These are phyloP conservation scores for Nilaparvata lugens DNA, from an alignment of 1,140 invertebrate species.

Conservation along the genomic window DNA sequence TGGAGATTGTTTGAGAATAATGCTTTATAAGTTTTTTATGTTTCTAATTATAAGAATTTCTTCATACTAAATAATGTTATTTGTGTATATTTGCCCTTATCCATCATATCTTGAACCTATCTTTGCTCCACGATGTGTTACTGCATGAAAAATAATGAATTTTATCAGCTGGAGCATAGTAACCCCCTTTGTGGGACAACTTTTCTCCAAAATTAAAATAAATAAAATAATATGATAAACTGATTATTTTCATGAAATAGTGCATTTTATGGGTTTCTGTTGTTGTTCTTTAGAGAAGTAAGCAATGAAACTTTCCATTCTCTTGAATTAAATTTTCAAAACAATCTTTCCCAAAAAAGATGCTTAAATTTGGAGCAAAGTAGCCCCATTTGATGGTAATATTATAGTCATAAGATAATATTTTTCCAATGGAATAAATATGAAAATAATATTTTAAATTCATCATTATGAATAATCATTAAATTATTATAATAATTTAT, in stretches of 20 bases:
- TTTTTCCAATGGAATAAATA: no score
- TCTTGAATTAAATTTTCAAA: neutral
- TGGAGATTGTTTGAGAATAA: no score
- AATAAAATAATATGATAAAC: neutral
- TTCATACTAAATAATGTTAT: neutral
- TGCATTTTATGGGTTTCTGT: neutral
- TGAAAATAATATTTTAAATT: no score
- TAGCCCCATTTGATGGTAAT: neutral
- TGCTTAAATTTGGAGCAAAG: slow-evolving; percentile 1
- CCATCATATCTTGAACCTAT: neutral
- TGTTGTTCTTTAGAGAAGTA: neutral
- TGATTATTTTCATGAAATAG: neutral
- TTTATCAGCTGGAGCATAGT: slow-evolving; percentile 2
- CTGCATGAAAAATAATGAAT: neutral
- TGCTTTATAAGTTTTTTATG: neutral
- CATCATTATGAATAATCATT: no score
- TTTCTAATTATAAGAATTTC: neutral
- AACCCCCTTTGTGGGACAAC: neutral
- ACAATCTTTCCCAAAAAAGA: slow-evolving; percentile 1
- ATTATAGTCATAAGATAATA: no score
- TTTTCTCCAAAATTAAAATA: neutral
- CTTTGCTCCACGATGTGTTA: slow-evolving; percentile 1
- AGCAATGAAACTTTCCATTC: neutral
- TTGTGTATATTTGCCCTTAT: neutral
- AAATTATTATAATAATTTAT: no score